Evolutionary conservation across 92 coral and sea anemone genomes (phyloP), one percentile per base, ranked within the genome.

Genomic region (Parazoanthus swiftii): DNA sequence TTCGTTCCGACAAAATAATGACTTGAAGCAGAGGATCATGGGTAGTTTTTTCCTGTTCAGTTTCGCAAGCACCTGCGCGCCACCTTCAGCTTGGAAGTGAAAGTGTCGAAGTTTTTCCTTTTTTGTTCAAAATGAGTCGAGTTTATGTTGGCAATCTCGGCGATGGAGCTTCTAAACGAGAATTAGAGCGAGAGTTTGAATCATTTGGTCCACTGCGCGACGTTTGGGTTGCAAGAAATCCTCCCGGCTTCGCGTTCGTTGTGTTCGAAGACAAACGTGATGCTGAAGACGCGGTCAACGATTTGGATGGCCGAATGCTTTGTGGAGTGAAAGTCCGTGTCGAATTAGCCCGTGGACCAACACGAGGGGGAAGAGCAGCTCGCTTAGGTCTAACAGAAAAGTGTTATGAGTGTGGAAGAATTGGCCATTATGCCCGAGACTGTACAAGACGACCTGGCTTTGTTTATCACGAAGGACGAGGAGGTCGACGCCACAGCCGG

Each of bases 191-290:
- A n/a, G 98, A 95, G 78, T 93, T 93, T 85, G 96, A 93, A 85
- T 25, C 77, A 25, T 97, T 56, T 84, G 99, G 99, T 39, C 97
- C 95, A 58, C 91, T 97, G 42, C 94, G 98, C 79, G 99, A 97
- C 86, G 99, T 97, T 54, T 97, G 99, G 99, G 98, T 97, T 21
- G 99, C 99, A 26, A 89, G 99, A 88, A 97, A 97, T 80, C 99
- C 99, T 80, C 99, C 99, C 4, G 99, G 99, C 21, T 97, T 97
- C 70, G 99, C 99, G 6, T 97, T 97, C 81, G 94, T 96, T 75
- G 92, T 97, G 90, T 97, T 95, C 80, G 99, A 97, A 92, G 99
- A 97, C 90, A 36, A 89, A 54, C 92, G 99, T 65, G 99, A 97
- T 86, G 99, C 99, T 8, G 99, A 97, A 82, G 98, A 94, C 90